Conservation (phyloP, 30 jellyfish, hydroid and myxozoan genomes). For the Turritopsis dohrnii region DNA sequence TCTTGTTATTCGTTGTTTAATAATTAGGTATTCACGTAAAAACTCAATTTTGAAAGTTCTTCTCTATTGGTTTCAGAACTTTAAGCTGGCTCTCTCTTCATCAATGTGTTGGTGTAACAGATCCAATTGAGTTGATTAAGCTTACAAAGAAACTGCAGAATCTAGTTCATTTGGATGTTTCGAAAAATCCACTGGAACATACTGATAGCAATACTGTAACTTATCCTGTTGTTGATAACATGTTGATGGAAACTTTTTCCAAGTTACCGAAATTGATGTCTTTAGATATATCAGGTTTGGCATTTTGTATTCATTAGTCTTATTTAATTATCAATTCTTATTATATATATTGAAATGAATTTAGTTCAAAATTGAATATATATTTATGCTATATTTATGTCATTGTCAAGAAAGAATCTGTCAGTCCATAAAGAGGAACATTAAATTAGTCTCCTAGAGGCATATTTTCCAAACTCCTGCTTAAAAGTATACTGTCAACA, state of each 20-base stretch:
- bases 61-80: constrained; percentile 27
- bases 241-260: constrained; percentile 28
- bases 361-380: too few species aligned
- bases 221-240: constrained; percentile 15
- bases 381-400: too few species aligned
- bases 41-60: background rate
- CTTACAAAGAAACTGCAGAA: constrained; percentile 26
- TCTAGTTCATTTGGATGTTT: constrained; percentile 61
- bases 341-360: too few species aligned
- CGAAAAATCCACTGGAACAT: constrained; percentile 31
- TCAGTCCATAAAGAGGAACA: too few species aligned
- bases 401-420: too few species aligned
- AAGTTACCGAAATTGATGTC: constrained; percentile 42
- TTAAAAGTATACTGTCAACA: too few species aligned
- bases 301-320: too few species aligned
- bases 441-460: too few species aligned
- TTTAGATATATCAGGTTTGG: constrained; percentile 80
- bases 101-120: constrained; percentile 27
- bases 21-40: background rate
- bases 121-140: background rate
- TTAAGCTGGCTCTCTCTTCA: constrained; percentile 42
- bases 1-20: background rate
- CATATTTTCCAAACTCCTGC: background rate
- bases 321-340: too few species aligned
- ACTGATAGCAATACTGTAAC: constrained; percentile 11